These are phyloP conservation scores for Chydorus sphaericus DNA, from an alignment of 2,888 invertebrate genomes.

Conservation along the genomic window DNA sequence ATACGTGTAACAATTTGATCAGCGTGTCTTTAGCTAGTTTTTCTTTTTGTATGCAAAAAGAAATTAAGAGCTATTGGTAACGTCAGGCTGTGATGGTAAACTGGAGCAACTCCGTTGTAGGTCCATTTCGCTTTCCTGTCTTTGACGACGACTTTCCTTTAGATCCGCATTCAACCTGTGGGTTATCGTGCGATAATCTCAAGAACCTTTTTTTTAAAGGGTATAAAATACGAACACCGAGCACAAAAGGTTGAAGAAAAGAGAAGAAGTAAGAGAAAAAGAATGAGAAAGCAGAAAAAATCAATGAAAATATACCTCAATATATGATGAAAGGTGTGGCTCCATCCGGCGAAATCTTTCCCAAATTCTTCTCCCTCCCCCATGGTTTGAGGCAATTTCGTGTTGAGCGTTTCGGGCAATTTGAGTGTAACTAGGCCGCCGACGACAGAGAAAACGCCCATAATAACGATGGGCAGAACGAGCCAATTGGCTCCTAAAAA, in stretches of 20 bases:
- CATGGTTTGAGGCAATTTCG: conserved; percentile 65
- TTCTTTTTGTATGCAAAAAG: too few species aligned
- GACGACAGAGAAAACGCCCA: conserved; percentile 64
- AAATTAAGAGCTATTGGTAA: too few species aligned
- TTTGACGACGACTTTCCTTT: too few species aligned
- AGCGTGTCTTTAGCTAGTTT: too few species aligned
- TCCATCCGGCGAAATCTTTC: conserved; percentile 42
- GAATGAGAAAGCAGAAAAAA: neutral
- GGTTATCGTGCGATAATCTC: too few species aligned
- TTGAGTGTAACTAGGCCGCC: conserved; percentile 66
- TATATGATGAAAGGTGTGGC: neutral
- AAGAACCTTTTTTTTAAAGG: too few species aligned
- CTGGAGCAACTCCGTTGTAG: too few species aligned
- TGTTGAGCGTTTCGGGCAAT: conserved; percentile 70
- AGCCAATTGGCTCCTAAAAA: conserved; percentile 78
- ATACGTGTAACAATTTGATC: too few species aligned
- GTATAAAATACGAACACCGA: neutral
- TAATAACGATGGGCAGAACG: conserved; percentile 65
- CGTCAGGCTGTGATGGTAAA: too few species aligned
- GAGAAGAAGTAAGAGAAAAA: neutral
- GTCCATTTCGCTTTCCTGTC: too few species aligned
- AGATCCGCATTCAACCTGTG: too few species aligned
- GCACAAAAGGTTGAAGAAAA: neutral
- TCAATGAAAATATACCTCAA: neutral
- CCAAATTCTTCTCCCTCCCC: conserved; percentile 79